Evolutionary conservation across 2,888 invertebrate genomes (phyloP), one percentile per base, ranked within the genome.

Genomic region (Eupithecia centaureata): DNA sequence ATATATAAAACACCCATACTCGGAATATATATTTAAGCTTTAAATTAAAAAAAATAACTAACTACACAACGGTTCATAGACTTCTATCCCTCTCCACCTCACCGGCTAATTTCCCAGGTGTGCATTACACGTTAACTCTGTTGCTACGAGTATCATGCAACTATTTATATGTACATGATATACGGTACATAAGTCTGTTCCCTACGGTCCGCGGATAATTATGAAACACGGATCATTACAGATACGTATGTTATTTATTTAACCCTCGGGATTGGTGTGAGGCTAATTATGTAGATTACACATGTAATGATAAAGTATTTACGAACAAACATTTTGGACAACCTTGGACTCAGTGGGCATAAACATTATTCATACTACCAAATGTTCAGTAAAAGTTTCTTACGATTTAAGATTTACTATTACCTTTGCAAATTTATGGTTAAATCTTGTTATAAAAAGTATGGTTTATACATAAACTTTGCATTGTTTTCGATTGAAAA

Each of bases 51-150:
- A 42, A 42, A 18, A 42, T 18, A 8, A 42, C 18, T n/a, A 18
- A 42, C 18, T 8, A 22, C 18, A 42, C 2, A 42, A 10, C 18
- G 18, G 18, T 18, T 42, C 8, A 22, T 42, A 18, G 35, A 18
- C 8, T 32, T 8, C 1, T 8, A 42, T 42, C 8, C 18, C 42
- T 18, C 8, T 42, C 3, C 42, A 42, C 42, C 18, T 38, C 8
- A 18, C 54, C 28, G n/a, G n/a, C 5, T 57, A 57, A 57, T 57
- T 57, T 57, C 57, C 57, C 57, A 30, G n/a, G 32, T 30, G 57
- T 57, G 32, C 32, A 30, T 18, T n/a, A 12, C 57, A 32, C 18
- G 30, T 13, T 22, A 18, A 57, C 18, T 57, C 27, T 57, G 30
- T n/a, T 57, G 32, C 12, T 12, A 22, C n/a, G n/a, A n/a, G n/a